Percentiles rank a stretch among this genome's conserved stretches.
Conservation (phyloP, 2,797 vertebrate genomes). For the Myoxocephalus aenaeus region DNA sequence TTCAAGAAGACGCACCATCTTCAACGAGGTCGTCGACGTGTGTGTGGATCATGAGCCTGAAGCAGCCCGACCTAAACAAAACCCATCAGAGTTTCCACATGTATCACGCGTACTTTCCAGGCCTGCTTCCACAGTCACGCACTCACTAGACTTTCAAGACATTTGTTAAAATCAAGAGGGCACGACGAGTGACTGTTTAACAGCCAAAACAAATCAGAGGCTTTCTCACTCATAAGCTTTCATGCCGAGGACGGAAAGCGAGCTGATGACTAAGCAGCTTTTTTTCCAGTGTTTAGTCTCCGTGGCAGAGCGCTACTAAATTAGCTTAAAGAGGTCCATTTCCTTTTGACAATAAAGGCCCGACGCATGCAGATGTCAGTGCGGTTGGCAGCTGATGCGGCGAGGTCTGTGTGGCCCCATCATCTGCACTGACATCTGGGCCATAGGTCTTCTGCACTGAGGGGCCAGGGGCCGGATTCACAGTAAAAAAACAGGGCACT, state of each 20-base stretch:
- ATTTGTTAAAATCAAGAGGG: slow-evolving; percentile 29
- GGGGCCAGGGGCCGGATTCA: slow-evolving; percentile 32
- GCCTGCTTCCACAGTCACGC: slow-evolving; percentile 12
- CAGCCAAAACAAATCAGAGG: slow-evolving; percentile 56
- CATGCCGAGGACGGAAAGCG: slow-evolving; percentile 6
- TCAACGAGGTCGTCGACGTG: neutral
- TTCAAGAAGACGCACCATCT: slow-evolving; percentile 1
- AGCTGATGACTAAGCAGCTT: slow-evolving; percentile 46
- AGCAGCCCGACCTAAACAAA: slow-evolving; percentile 34
- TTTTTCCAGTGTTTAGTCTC: slow-evolving; percentile 64
- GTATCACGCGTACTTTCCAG: slow-evolving; percentile 18
- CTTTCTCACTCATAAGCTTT: slow-evolving; percentile 9
- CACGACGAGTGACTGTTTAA: slow-evolving; percentile 46
- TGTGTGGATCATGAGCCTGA: neutral
- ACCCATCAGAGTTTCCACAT: slow-evolving; percentile 47
- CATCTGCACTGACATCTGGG: slow-evolving; percentile 66
- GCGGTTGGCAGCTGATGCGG: slow-evolving; percentile 50
- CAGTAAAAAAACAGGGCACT: slow-evolving; percentile 26
- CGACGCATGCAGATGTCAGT: slow-evolving; percentile 51
- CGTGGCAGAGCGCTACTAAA: slow-evolving; percentile 31
- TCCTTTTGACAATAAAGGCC: slow-evolving; percentile 47
- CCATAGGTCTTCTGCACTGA: slow-evolving; percentile 38
- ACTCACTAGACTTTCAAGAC: slow-evolving; percentile 7
- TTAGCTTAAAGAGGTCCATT: slow-evolving; percentile 50
- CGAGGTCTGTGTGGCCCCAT: slow-evolving; percentile 35